Evolutionary conservation across 2,888 invertebrate species (phyloP).

Genomic region (Chorisops tibialis): DNA sequence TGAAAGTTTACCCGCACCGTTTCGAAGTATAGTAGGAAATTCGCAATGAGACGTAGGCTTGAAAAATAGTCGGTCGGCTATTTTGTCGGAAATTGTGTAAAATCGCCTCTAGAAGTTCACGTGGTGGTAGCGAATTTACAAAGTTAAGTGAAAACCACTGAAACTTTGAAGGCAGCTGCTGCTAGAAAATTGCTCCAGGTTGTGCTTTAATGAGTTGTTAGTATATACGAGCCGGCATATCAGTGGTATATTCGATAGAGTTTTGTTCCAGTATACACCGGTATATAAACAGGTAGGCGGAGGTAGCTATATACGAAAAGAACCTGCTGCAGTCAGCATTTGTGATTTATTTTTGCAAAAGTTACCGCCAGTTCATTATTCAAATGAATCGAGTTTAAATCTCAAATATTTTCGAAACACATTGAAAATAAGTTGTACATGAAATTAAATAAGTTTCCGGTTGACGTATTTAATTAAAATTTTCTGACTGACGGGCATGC

Average conservation of each 20-base stretch:
- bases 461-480: constrained; percentile 21
- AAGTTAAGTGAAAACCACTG: constrained; percentile 24
- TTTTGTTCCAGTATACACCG: too few species aligned
- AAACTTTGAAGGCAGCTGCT: constrained; percentile 15
- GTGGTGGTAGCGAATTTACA: constrained; percentile 20
- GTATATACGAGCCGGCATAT: neutral
- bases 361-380: constrained; percentile 18
- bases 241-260: too few species aligned
- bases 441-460: constrained; percentile 17
- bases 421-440: constrained; percentile 16
- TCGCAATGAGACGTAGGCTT: neutral
- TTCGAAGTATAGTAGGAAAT: neutral
- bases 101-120: constrained; percentile 22
- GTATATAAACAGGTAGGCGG: too few species aligned
- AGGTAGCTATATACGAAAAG: too few species aligned
- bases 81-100: constrained; percentile 20
- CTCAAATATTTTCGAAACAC: constrained; percentile 2
- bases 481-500: too few species aligned
- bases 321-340: too few species aligned
- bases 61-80: constrained; percentile 7
- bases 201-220: constrained; percentile 17
- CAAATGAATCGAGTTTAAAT: constrained; percentile 14
- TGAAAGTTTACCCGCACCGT: constrained; percentile 1
- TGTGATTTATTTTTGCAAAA: constrained; percentile 6
- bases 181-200: constrained; percentile 20